phyloP scores from a whole-genome alignment of 2,113 vertebrate species.

The Callipepla squamata region DNA sequence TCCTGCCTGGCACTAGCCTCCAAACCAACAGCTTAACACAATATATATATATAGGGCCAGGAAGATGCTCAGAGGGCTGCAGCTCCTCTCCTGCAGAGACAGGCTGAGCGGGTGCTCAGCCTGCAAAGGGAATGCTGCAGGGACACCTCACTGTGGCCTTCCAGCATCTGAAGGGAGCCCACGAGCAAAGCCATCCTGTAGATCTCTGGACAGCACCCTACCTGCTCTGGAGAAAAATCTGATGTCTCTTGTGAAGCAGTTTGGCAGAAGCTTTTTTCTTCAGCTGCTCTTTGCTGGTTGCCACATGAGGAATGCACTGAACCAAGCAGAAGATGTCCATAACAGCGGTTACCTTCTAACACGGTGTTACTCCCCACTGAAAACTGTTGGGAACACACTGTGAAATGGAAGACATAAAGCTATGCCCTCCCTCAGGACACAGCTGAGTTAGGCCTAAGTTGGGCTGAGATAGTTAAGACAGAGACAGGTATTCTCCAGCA shows the following conservation, averaged over 20 bases:
- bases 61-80: too few species aligned
- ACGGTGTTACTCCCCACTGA: fast-evolving
- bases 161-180: too few species aligned
- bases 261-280: background rate
- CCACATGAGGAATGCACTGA: background rate
- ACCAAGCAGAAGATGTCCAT: background rate
- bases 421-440: background rate
- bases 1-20: background rate
- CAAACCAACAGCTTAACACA: background rate
- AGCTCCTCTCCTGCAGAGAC: too few species aligned
- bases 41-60: too few species aligned
- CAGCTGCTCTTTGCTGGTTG: background rate
- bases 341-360: background rate
- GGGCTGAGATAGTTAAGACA: background rate
- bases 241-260: background rate
- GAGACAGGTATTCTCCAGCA: background rate
- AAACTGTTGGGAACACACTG: background rate
- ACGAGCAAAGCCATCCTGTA: too few species aligned
- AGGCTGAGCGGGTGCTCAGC: too few species aligned
- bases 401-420: background rate
- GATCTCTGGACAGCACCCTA: background rate
- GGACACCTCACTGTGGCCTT: too few species aligned
- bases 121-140: too few species aligned
- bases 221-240: background rate
- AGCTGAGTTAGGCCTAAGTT: background rate